Conservation (phyloP, 2,888 invertebrate genomes). For the Nymphalis urticae region DNA sequence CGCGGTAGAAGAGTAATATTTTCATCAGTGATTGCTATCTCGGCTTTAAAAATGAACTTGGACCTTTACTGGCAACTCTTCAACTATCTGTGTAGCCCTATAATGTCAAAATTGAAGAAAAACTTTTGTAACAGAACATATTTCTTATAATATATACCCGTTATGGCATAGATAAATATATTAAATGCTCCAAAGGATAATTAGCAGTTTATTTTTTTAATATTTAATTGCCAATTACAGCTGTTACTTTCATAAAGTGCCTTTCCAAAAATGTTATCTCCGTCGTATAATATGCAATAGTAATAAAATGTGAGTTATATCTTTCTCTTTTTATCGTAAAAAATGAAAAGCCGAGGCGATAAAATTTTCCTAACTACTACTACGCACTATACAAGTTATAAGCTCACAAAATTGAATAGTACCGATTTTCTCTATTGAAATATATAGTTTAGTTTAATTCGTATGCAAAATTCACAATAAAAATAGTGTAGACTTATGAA, state of each 20-base stretch:
- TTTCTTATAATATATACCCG: background rate
- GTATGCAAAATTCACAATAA: background rate
- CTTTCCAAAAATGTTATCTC: background rate
- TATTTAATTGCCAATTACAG: background rate
- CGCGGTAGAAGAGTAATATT: slow-evolving; percentile 25
- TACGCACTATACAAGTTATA: slow-evolving; percentile 1
- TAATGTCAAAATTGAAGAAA: background rate
- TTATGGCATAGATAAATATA: background rate
- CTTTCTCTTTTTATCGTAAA: slow-evolving; percentile 13
- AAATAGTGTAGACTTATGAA: background rate
- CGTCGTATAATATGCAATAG: slow-evolving; percentile 1
- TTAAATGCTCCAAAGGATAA: background rate
- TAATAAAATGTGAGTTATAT: background rate
- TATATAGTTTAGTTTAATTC: background rate
- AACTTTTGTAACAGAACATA: background rate
- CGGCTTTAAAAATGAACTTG: slow-evolving; percentile 29
- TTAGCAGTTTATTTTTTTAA: background rate
- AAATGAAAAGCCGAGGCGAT: slow-evolving; percentile 13
- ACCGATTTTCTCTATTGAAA: background rate
- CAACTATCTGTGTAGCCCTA: slow-evolving; percentile 1
- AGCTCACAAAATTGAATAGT: background rate
- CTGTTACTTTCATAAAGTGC: background rate
- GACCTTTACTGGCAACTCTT: slow-evolving; percentile 13
- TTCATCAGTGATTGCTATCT: slow-evolving; percentile 37
- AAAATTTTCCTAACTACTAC: slow-evolving; percentile 18